A percentile compares a stretch with the other conserved stretches of the same genome.
Evolutionary conservation across 1,140 invertebrate species (phyloP).

Genomic region (Aphis craccivora): DNA sequence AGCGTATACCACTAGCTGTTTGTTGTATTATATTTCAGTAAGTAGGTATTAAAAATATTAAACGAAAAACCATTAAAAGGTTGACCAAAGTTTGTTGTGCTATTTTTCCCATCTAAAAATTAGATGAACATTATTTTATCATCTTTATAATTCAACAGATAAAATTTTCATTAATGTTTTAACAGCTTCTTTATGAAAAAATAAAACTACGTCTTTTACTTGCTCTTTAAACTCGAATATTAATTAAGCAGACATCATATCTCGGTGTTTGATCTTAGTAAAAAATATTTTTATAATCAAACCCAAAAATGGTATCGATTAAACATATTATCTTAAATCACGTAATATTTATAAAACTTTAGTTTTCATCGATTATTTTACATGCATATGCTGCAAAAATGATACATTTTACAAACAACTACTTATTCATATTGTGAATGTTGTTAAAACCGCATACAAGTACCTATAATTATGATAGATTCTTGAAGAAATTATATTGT

Average conservation of each 20-base stretch:
- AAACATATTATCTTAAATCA: background rate
- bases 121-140: background rate
- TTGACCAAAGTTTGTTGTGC: background rate
- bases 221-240: background rate
- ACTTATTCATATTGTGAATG: background rate
- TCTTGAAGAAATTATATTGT: background rate
- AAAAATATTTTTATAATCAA: background rate
- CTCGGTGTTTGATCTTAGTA: background rate
- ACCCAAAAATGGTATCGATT: background rate
- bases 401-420: background rate
- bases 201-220: background rate
- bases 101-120: too few relatives aligned
- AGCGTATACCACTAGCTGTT: background rate
- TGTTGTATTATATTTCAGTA: background rate
- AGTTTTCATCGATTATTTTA: background rate
- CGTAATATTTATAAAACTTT: background rate
- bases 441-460: background rate
- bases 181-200: background rate
- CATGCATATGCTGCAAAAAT: background rate
- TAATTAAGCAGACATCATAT: background rate
- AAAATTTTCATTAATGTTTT: background rate
- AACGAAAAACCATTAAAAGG: background rate
- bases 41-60: background rate
- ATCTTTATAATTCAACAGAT: background rate
- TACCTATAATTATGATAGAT: background rate